Percentiles rank a stretch among this genome's conserved stretches.
These are phyloP conservation scores for Andrena marginata DNA, from an alignment of 2,888 invertebrate genomes.

Conservation along the genomic window DNA sequence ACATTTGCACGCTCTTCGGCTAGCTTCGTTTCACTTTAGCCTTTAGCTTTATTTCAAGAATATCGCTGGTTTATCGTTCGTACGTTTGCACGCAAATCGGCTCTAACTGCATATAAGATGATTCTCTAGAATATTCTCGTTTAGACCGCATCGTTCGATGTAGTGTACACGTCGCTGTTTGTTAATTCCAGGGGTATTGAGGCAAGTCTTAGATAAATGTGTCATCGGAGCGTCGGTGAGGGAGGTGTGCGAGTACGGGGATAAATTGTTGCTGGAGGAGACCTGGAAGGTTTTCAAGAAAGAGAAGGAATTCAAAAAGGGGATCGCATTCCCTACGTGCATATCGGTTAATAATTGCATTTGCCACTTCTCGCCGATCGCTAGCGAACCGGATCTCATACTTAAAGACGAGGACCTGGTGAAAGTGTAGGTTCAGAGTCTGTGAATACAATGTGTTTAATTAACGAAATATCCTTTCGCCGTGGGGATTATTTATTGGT, in stretches of 20 bases:
- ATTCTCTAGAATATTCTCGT: background rate
- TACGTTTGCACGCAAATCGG: background rate
- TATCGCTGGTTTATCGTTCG: background rate
- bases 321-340: constrained; percentile 99
- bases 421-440: constrained; percentile 93
- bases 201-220: constrained; percentile 95
- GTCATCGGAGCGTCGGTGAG: constrained; percentile 94
- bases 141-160: background rate
- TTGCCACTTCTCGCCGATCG: constrained; percentile 99
- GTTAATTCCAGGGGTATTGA: constrained; percentile 92
- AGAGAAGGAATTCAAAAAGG: constrained; percentile 99
- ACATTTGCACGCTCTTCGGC: background rate
- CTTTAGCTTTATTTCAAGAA: background rate
- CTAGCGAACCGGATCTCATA: constrained; percentile 94
- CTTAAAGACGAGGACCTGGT: constrained; percentile 97
- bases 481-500: background rate
- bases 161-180: background rate
- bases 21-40: background rate
- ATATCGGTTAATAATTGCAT: constrained; percentile 99
- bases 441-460: background rate
- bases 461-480: background rate
- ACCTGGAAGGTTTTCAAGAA: constrained; percentile 99
- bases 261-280: constrained; percentile 94
- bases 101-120: background rate
- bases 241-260: constrained; percentile 97